Base-by-base conservation (phyloP, 2,888 invertebrate genomes). In the Tinea pellionella region DNA sequence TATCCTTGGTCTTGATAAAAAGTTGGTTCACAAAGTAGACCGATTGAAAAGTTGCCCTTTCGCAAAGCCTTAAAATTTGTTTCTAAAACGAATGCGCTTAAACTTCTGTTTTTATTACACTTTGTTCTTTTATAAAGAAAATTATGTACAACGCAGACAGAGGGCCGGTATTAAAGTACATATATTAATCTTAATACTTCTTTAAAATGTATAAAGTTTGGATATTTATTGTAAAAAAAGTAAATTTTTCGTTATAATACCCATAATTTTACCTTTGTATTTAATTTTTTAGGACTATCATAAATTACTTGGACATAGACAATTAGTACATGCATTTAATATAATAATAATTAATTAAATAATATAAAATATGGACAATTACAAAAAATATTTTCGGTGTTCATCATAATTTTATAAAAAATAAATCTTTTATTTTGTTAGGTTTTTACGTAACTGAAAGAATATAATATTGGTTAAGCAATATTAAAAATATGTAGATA, bases 31-130 rank as follows among this genome's bases (percentile, higher is more conserved):
- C 41, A 59, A 53, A 59, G 59, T 53, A 76, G 69, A 68, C 62
- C 74, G 77, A 78, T 78, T 74, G 77, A 73, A 74, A 78, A 78
- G 75, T 78, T 77, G 70, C 73, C 73, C 75, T 75, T 71, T 69
- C 65, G 51, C 19, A 55, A 19, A 71, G 68, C 65, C 61, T 58
- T 64, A 60, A 68, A 68, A n/a, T n/a, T 70, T 62, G 43, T 68
- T 67, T 66, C 62, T 64, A 12, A 13, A 19, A 6, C n/a, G 55
- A 69, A 68, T 76, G 75, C 74, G 73, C 69, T 71, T 64, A 63
- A 61, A 60, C 63, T 37, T n/a, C 37, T 12, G 37, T 37, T 68
- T 67, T 69, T 66, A 55, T 55, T 63, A 63, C 47, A 61, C 63
- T 64, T 69, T 68, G 55, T 55, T 24, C 55, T 55, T 55, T 24